Conservation (phyloP, 1,140 invertebrate species). For the Penaeus japonicus region DNA sequence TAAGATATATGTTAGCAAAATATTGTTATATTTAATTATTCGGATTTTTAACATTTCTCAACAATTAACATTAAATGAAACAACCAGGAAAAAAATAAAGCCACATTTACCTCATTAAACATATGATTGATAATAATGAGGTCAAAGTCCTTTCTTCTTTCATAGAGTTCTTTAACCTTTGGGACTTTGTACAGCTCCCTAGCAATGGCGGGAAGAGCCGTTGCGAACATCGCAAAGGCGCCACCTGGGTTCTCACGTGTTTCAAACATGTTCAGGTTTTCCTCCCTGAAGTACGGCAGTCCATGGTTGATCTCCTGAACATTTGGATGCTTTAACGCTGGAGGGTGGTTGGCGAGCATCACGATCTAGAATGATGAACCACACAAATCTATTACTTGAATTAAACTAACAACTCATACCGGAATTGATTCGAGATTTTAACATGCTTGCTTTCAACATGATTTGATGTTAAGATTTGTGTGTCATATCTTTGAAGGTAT, state of each 20-base stretch:
- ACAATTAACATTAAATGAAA: no score
- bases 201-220: not conserved
- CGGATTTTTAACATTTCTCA: no score
- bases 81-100: no score
- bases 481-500: no score
- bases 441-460: no score
- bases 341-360: not conserved
- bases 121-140: constrained; percentile 7
- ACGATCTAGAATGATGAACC: no score
- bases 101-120: constrained; percentile 16
- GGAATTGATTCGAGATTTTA: no score
- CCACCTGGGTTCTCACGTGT: not conserved
- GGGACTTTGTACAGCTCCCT: constrained; percentile 21
- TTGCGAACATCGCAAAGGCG: not conserved
- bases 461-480: no score
- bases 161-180: constrained; percentile 14
- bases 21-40: no score
- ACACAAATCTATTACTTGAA: no score
- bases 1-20: no score
- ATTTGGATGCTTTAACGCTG: not conserved
- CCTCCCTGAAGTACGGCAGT: not conserved
- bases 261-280: constrained; percentile 11
- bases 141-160: constrained; percentile 28
- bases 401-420: no score
- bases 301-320: not conserved